These are phyloP conservation scores for Megamerina dolium DNA, from an alignment of 2,888 invertebrate genomes.

Conservation along the genomic window DNA sequence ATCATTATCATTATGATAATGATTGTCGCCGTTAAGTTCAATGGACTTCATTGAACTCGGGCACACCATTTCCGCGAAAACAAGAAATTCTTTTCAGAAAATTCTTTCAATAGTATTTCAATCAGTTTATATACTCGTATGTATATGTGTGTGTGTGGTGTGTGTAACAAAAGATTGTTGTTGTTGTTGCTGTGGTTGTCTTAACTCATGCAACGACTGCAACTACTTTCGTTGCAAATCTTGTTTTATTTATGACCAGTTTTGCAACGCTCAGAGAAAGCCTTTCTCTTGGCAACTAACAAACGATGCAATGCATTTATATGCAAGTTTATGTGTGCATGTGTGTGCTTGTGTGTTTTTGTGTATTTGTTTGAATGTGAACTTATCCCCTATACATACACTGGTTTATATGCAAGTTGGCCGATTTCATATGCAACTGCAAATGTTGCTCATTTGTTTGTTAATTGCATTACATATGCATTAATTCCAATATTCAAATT, in stretches of 20 bases:
- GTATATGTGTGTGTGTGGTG: neutral
- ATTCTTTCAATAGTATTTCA: neutral
- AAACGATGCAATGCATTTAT: no score
- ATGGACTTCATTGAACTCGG: conserved; percentile 42
- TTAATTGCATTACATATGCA: no score
- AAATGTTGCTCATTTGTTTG: no score
- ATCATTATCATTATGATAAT: neutral
- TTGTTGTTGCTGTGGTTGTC: neutral
- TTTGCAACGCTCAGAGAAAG: conserved; percentile 39
- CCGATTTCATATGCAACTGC: no score
- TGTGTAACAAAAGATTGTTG: neutral
- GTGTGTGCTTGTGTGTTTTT: no score
- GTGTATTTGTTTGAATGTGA: no score
- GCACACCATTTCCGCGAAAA: conserved; percentile 25
- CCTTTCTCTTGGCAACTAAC: conserved; percentile 32
- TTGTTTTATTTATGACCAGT: conserved; percentile 32
- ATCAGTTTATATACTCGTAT: neutral
- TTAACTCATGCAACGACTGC: conserved; percentile 6
- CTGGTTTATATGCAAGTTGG: no score
- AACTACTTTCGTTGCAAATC: conserved; percentile 26
- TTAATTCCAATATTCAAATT: no score
- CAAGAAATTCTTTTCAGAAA: conserved; percentile 11
- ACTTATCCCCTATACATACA: no score
- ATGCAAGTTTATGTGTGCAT: no score
- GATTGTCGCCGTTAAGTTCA: conserved; percentile 34